Base-by-base conservation (phyloP, 1,140 invertebrate genomes). In the Choristoneura fumiferana region DNA sequence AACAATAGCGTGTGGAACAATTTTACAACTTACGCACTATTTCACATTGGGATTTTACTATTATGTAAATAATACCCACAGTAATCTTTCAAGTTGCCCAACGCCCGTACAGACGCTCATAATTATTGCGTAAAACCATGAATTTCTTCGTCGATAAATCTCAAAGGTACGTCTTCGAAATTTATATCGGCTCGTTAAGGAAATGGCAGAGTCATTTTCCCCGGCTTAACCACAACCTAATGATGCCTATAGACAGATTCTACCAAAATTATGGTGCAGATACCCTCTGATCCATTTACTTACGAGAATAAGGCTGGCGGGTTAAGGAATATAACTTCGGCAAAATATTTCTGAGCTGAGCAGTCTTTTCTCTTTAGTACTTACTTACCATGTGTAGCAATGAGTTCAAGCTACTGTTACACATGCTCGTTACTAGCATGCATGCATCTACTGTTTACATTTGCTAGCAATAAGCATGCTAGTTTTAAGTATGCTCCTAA, bases 151-250 rank as follows among this genome's bases (percentile, higher is more conserved):
- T 1, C 17, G 9, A 45, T 45, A 45, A 22, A 45, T 45, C 17
- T 17, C 18, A 6, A 0, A 18, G 15, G 40, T 45, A 45, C 8
- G 9, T 9, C 40, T 45, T 45, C 17, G 40, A 45, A 45, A 45
- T 45, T 45, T 12, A 45, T 45, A 45, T 45, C 17, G 15, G 40
- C 40, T 45, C 40, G 15, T 45, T 45, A 45, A 45, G 40, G 15
- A 18, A 45, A 45, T 45, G 9, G 17, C 18, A 5, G 17, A 45
- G 10, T 2, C 40, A 22, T 45, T 45, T 45, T 45, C 40, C 4
- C 2, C 9, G 15, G 18, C 13, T 40, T 29, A 29, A 40, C 8
- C 39, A 15, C 14, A 40, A 15, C 8, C 13, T 40, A 15, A 40
- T 29, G 22, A 29, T 29, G 22, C 22, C 22, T 29, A 29, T 29